phyloP scores from a whole-genome alignment of 2,888 invertebrate species.

The Polyploca ridens region DNA sequence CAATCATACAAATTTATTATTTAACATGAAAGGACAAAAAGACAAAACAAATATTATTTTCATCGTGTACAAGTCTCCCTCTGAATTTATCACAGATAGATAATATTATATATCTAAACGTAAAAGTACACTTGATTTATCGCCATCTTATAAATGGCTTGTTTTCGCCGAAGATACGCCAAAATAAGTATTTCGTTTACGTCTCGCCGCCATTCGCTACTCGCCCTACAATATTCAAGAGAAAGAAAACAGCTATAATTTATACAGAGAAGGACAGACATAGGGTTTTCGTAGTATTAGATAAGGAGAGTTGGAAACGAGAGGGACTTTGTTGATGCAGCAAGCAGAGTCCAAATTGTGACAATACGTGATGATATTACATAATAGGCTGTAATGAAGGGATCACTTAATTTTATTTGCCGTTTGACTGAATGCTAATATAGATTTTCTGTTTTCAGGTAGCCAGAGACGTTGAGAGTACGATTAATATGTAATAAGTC shows the following conservation, averaged over 20 bases:
- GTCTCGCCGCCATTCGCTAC: slow-evolving; percentile 52
- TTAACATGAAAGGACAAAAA: background rate
- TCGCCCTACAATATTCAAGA: slow-evolving; percentile 61
- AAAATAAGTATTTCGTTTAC: slow-evolving; percentile 73
- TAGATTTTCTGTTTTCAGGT: slow-evolving; percentile 58
- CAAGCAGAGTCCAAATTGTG: slow-evolving; percentile 45
- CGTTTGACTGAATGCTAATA: slow-evolving; percentile 13
- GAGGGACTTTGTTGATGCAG: slow-evolving; percentile 48
- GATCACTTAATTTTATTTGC: slow-evolving; percentile 7
- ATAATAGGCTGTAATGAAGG: slow-evolving; percentile 1
- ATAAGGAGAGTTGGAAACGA: slow-evolving; percentile 39
- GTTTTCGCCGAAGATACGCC: slow-evolving; percentile 69
- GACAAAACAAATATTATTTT: slow-evolving; percentile 15
- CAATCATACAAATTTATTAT: background rate
- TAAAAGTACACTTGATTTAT: slow-evolving; percentile 62
- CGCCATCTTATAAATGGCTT: slow-evolving; percentile 67
- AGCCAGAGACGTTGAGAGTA: slow-evolving; percentile 38
- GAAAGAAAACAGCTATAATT: slow-evolving; percentile 74
- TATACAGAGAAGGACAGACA: slow-evolving; percentile 56
- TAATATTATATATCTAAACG: slow-evolving; percentile 31
- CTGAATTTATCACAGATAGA: slow-evolving; percentile 23
- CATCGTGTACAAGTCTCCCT: slow-evolving; percentile 14
- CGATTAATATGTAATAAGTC: slow-evolving; percentile 74
- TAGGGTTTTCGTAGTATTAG: slow-evolving; percentile 36
- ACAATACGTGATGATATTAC: slow-evolving; percentile 46